Evolutionary conservation across 2,888 invertebrate genomes (phyloP), one percentile per base, ranked within the genome.

Genomic region (Lasius fuliginosus): DNA sequence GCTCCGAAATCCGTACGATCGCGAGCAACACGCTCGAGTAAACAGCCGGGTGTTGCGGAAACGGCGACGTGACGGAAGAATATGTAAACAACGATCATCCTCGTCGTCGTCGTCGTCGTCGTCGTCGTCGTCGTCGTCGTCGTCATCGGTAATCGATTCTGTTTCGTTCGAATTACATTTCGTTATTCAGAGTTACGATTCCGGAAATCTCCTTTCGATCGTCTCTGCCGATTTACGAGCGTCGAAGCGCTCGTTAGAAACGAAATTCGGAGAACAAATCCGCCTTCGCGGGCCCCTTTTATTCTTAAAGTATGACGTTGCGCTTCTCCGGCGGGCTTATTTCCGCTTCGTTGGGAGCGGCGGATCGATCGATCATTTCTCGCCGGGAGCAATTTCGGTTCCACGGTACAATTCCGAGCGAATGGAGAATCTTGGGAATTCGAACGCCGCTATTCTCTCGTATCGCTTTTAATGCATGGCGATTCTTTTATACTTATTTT

Each of bases 301-400:
- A 49, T 58, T 64, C n/a, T 27, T 62, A 49, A 40, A 71, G 12
- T 58, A 71, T 60, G 79, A 71, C 58, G 18, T 49, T n/a, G 62
- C 84, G 62, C n/a, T 69, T 23, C 74, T n/a, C 36, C 36, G 36
- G 58, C 56, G 23, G 71, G 68, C 79, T 89, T 76, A 60, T 84
- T 84, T 83, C 68, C 82, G 82, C 46, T 53, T 49, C 42, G 71
- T 62, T 69, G 69, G 46, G 65, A 81, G 56, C 82, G 81, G 56
- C 36, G 83, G 77, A 84, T 84, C 87, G 89, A 88, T 64, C 77
- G 64, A 77, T 84, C 18, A 85, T 88, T 87, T 69, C 64, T 88
- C 77, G 71, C 83, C 73, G 23, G 56, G 27, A 86, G 84, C 85
- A 62, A 86, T 87, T 89, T 84, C 84, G 88, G 75, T 89, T 85